phyloP scores from a whole-genome alignment of 1,140 invertebrate species.

The Archivesica marissinica region DNA sequence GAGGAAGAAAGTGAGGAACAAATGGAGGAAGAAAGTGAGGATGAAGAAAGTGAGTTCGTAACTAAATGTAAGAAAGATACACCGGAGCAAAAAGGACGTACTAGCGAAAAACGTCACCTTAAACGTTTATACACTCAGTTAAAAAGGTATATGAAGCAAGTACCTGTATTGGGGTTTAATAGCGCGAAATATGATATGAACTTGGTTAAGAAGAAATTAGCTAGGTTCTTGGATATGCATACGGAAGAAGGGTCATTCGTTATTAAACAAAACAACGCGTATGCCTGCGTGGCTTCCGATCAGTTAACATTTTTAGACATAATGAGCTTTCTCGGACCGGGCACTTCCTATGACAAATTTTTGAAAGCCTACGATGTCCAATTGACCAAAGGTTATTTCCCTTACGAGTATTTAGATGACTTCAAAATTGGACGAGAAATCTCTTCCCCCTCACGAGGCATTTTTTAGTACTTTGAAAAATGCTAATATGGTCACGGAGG shows the following conservation, averaged over 20 bases:
- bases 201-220: too few species aligned
- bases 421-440: slow-evolving; percentile 28
- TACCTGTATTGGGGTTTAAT: background rate
- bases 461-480: slow-evolving; percentile 64
- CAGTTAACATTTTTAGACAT: slow-evolving; percentile 56
- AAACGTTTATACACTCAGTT: background rate
- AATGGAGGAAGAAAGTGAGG: background rate
- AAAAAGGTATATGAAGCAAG: background rate
- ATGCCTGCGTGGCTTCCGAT: slow-evolving; percentile 39
- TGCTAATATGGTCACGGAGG: slow-evolving; percentile 35
- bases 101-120: background rate
- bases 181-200: too few species aligned
- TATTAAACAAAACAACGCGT: slow-evolving; percentile 31
- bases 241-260: slow-evolving; percentile 9
- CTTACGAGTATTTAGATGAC: slow-evolving; percentile 56
- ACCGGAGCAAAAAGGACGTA: background rate
- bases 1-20: background rate
- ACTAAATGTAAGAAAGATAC: background rate
- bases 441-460: slow-evolving; percentile 18
- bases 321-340: too few species aligned
- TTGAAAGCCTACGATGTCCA: slow-evolving; percentile 61
- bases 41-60: background rate
- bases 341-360: slow-evolving; percentile 56
- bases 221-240: too few species aligned
- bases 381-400: slow-evolving; percentile 64